phyloP scores from a whole-genome alignment of 2,113 vertebrate species.

The Nicator chloris region DNA sequence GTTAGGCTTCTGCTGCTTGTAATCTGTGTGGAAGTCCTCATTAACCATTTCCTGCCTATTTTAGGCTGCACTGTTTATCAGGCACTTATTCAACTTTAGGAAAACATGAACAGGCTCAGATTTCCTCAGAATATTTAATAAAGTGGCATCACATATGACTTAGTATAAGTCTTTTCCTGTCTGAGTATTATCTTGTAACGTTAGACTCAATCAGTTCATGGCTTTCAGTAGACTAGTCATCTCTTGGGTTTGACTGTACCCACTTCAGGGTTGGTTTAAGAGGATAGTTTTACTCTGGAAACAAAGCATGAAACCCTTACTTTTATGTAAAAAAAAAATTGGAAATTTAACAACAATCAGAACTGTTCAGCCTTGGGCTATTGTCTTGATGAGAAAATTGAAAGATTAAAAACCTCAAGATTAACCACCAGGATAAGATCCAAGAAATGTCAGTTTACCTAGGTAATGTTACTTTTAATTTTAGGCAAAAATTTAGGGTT shows the following conservation, averaged over 20 bases:
- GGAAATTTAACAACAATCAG: background rate
- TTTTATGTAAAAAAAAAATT: background rate
- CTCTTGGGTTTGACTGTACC: background rate
- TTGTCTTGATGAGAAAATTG: background rate
- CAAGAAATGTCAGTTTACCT: background rate
- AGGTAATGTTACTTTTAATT: background rate
- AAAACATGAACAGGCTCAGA: background rate
- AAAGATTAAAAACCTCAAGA: background rate
- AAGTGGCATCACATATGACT: background rate
- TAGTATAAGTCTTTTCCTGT: background rate
- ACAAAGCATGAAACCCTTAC: background rate
- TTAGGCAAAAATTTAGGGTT: background rate
- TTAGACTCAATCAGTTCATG: background rate
- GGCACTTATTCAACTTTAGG: background rate
- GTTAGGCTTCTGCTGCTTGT: background rate
- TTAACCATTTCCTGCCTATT: background rate
- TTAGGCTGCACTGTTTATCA: background rate
- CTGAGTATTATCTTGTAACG: background rate
- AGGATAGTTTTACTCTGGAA: background rate
- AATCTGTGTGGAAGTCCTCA: background rate
- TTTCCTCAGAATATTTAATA: background rate
- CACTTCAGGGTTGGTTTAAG: background rate
- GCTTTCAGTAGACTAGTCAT: background rate
- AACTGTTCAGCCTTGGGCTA: background rate
- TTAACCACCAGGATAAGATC: background rate